Base-by-base conservation (phyloP, 2,113 vertebrate genomes). In the Silurus glanis region DNA sequence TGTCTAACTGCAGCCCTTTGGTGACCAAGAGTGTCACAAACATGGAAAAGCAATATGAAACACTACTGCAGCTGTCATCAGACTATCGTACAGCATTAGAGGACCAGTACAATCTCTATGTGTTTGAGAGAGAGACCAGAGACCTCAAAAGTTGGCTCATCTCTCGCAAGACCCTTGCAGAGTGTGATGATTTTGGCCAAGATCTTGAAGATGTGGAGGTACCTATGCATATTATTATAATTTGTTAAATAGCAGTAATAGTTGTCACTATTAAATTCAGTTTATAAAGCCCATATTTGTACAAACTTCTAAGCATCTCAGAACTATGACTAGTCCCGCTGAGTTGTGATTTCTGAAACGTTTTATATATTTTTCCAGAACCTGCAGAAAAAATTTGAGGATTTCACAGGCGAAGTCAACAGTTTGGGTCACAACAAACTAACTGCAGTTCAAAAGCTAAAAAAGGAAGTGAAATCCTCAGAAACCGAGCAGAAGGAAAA, bases 171-270 rank as follows among this genome's bases (percentile, higher is more conserved):
- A 91, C 91, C 2, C 0, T 91, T 9, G 95, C 95, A 0, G 95
- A 97, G 90, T 96, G 95, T 0, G 90, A 94, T 64, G 96, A 98
- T 90, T 96, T 91, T 0, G 95, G 97, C 51, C 95, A 96, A 86
- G 96, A 98, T 85, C 93, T 98, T 84, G 96, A 97, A 80, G 94
- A 94, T 23, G 91, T 96, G n/a, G 95, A 96, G 94, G 97, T 96
- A 85, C 86, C 16, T 71, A 49, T 67, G n/a, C 74, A 45, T 45
- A 5, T 62, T 3, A 37, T n/a, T 37, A 9, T 45, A 12, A 49
- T 64, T 13, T 79, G 9, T 37, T 10, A 72, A 72, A 37, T 25
- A 12, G 55, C 14, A 21, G 37, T 1, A 2, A 12, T 2, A 71
- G 17, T 67, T 4, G 9, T 71, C n/a, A 55, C 14, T n/a, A 28